These are phyloP conservation scores for Papilio glaucus DNA, from an alignment of 1,140 invertebrate species.

Conservation along the genomic window DNA sequence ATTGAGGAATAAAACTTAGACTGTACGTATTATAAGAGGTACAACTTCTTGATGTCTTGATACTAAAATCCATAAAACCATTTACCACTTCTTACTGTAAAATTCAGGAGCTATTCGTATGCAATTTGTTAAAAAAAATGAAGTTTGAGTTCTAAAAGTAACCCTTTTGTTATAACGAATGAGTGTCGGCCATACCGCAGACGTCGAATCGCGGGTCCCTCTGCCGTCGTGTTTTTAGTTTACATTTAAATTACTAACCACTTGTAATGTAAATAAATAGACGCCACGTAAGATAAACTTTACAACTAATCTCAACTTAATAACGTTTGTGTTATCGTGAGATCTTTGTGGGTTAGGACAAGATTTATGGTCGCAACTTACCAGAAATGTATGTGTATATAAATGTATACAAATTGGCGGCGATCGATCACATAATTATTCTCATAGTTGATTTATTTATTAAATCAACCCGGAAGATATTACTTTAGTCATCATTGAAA, in stretches of 20 bases:
- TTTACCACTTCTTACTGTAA: too few species aligned
- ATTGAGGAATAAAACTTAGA: too few species aligned
- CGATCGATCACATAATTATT: background rate
- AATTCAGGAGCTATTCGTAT: too few species aligned
- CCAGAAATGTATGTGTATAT: slow-evolving; percentile 4
- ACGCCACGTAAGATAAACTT: slow-evolving; percentile 77
- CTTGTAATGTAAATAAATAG: slow-evolving; percentile 80
- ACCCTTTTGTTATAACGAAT: slow-evolving; percentile 11
- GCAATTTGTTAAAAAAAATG: background rate
- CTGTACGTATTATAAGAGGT: too few species aligned
- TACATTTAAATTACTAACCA: slow-evolving; percentile 78
- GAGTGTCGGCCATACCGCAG: slow-evolving; percentile 43
- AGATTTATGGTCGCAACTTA: slow-evolving; percentile 37
- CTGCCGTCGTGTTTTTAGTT: slow-evolving; percentile 64
- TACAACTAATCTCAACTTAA: slow-evolving; percentile 76
- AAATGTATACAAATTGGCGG: background rate
- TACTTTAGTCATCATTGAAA: too few species aligned
- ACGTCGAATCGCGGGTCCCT: slow-evolving; percentile 58
- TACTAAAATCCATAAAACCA: too few species aligned
- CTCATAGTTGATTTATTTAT: background rate
- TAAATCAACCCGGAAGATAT: too few species aligned
- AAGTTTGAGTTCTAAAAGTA: slow-evolving; percentile 10
- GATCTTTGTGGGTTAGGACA: slow-evolving; percentile 51
- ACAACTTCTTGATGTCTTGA: too few species aligned
- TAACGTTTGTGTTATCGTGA: slow-evolving; percentile 72